Base-by-base conservation (phyloP, 2,888 invertebrate species). In the Catocala sponsa region DNA sequence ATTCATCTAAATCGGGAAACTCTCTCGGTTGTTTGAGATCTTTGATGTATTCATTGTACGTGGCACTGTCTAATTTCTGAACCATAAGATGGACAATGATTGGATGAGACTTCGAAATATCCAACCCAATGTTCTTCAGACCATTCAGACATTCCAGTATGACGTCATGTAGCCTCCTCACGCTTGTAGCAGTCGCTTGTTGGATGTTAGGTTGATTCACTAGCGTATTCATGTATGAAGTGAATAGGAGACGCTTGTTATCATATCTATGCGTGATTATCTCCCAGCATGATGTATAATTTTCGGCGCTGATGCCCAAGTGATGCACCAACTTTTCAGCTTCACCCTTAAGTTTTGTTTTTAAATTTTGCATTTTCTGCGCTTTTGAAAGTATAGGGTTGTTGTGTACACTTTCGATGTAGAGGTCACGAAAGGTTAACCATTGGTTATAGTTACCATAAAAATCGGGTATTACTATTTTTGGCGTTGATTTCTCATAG, bases 91-190 rank as follows among this genome's bases (percentile, higher is more conserved):
- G 15, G 15, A 15, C 15, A 15, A 15, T 15, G 15, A 15, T 15
- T 15, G 15, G 15, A 2, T 15, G 15, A 15, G 15, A 15, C 15
- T 15, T 15, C 15, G 15, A 15, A 15, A 15, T 15, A 15, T 15
- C 15, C 15, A 15, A 15, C 15, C 15, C 15, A 15, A 15, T 15
- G 15, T 15, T 15, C 15, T n/a, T 32, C 12, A 59, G 48, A 11
- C 52, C 59, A 48, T 59, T 59, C 15, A 59, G 25, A 32, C 59
- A 59, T 38, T 59, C 59, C 6, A 42, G n/a, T 9, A 32, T 59
- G 33, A 53, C 53, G 53, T 53, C 58, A 11, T 52, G 52, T 7
- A 51, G 35, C 5, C 46, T 53, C 33, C 48, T 11, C n/a, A 56
- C 32, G 6, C 33, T 42, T 2, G n/a, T 11, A 5, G 41, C 49